Evolutionary conservation across 2,113 vertebrate species (phyloP).

Genomic region (Saguinus midas): DNA sequence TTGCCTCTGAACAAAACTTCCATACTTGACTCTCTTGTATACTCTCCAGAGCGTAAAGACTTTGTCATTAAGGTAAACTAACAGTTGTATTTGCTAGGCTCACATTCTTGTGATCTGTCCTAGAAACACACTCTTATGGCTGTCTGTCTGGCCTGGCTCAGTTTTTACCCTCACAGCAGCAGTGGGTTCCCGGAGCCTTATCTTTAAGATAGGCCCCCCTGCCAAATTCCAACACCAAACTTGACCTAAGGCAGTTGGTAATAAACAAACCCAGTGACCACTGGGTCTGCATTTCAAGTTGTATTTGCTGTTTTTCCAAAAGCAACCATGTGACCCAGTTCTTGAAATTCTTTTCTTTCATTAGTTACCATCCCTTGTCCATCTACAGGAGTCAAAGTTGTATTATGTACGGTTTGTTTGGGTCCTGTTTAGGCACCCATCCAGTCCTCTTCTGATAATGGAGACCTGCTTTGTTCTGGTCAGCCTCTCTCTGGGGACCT

Average conservation of each 20-base stretch:
- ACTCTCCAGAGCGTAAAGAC: neutral
- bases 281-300: neutral
- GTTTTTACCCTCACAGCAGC: neutral
- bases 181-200: neutral
- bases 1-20: neutral
- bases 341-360: neutral
- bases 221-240: neutral
- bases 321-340: neutral
- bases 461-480: neutral
- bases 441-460: neutral
- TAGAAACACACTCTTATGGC: neutral
- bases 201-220: neutral
- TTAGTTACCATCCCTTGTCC: neutral
- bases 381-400: neutral
- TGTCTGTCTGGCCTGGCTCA: neutral
- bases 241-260: neutral
- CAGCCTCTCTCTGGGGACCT: neutral
- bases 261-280: neutral
- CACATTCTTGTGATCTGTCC: neutral
- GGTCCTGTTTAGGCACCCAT: neutral
- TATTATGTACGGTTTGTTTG: neutral
- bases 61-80: neutral
- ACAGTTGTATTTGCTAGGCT: neutral
- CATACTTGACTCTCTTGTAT: neutral
- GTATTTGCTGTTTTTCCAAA: neutral